Evolutionary conservation across 1,140 invertebrate genomes (phyloP).

Genomic region (Acromyrmex charruanus): DNA sequence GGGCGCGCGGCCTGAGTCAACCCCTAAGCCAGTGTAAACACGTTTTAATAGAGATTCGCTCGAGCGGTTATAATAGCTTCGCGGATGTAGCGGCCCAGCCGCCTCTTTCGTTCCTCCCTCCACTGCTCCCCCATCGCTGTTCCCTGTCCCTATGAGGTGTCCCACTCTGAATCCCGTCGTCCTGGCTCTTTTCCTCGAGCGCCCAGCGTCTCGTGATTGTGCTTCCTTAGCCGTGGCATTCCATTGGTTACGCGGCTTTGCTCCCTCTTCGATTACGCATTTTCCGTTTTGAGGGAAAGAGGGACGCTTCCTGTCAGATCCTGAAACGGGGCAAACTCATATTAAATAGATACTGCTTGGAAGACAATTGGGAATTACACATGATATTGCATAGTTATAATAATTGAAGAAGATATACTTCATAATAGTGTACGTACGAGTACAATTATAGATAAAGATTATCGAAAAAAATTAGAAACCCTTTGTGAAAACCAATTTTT

Average conservation of each 20-base stretch:
- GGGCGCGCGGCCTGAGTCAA: conserved; percentile 84
- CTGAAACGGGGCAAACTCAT: conserved; percentile 17
- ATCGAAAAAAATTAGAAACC: not conserved
- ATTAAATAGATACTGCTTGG: not conserved
- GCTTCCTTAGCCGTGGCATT: conserved; percentile 46
- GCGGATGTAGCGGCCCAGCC: conserved; percentile 84
- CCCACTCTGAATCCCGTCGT: conserved; percentile 39
- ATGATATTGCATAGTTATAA: not conserved
- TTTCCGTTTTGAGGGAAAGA: conserved; percentile 12
- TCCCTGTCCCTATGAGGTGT: conserved; percentile 9
- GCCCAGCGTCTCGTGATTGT: conserved; percentile 64
- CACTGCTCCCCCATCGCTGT: not conserved
- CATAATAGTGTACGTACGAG: not conserved
- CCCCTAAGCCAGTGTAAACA: conserved; percentile 87
- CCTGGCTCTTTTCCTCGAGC: conserved; percentile 67
- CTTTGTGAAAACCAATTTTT: too few relatives aligned
- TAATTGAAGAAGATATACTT: not conserved
- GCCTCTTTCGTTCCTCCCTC: conserved; percentile 72
- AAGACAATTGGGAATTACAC: not conserved
- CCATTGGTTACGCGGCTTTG: conserved; percentile 23
- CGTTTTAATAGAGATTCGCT: conserved; percentile 87
- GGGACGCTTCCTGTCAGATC: conserved; percentile 9
- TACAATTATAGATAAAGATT: not conserved
- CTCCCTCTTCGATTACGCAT: conserved; percentile 40
- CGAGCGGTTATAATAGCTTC: conserved; percentile 87